Percentiles rank a stretch among this genome's conserved stretches.
Evolutionary conservation across 2,113 vertebrate genomes (phyloP).

Genomic region (Crotalus tigris): DNA sequence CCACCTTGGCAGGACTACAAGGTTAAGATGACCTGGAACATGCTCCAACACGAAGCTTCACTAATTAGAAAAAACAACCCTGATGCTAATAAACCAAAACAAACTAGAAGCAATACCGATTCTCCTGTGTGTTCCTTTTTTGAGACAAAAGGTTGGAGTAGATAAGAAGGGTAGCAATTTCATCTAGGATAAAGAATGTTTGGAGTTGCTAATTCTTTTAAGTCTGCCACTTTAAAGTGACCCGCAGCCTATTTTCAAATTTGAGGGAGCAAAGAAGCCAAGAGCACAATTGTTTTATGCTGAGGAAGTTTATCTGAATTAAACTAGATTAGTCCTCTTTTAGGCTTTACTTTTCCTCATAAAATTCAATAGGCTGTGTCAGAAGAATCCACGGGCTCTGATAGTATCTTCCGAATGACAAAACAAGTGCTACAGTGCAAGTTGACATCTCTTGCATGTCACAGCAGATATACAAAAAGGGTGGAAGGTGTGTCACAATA

Average conservation of each 20-base stretch:
- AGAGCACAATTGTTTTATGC: not conserved
- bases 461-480: not conserved
- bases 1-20: not conserved
- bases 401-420: not conserved
- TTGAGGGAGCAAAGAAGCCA: not conserved
- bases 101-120: not conserved
- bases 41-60: rapidly evolving
- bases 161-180: not conserved
- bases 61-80: not conserved
- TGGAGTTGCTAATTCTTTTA: not conserved
- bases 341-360: not conserved
- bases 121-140: not conserved
- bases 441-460: not conserved
- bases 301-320: not conserved
- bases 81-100: not conserved
- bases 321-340: not conserved
- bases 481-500: not conserved
- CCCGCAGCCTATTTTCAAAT: not conserved
- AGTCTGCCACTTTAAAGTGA: not conserved
- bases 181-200: not conserved
- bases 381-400: not conserved
- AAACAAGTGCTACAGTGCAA: not conserved
- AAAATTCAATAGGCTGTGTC: not conserved
- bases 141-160: not conserved
- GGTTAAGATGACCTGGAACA: constrained; percentile 1